Percentiles rank a stretch among this genome's conserved stretches.
These are phyloP conservation scores for Cyphomyrus plagiostoma DNA, from an alignment of 2,113 vertebrate genomes.

Conservation along the genomic window DNA sequence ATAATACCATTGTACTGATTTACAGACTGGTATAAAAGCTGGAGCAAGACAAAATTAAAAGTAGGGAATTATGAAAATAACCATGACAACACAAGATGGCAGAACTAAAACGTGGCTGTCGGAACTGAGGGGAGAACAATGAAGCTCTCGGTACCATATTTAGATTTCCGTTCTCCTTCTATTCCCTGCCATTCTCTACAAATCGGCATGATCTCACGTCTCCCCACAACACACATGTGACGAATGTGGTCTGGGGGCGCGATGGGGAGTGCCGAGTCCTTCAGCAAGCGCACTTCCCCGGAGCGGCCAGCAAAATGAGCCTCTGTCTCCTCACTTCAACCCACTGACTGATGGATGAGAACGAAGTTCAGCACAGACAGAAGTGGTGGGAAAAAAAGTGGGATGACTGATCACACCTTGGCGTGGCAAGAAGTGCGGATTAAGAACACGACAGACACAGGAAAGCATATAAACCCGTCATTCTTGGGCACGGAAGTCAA, in stretches of 20 bases:
- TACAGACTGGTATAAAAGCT: background rate
- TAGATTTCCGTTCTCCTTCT: background rate
- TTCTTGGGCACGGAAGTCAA: background rate
- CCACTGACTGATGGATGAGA: background rate
- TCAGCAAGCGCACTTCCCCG: background rate
- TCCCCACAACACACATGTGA: background rate
- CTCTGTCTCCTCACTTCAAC: background rate
- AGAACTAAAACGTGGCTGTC: background rate
- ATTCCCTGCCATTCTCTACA: background rate
- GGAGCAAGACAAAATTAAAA: background rate
- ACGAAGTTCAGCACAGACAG: background rate
- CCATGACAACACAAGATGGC: background rate
- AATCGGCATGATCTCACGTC: background rate
- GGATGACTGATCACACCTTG: background rate
- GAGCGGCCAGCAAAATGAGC: background rate
- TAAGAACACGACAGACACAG: background rate
- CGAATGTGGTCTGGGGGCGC: background rate
- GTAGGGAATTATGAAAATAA: background rate
- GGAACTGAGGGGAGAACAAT: background rate
- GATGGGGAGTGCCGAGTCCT: background rate
- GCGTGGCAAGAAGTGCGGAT: background rate
- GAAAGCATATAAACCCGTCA: background rate
- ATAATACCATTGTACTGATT: background rate
- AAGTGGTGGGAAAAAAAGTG: background rate
- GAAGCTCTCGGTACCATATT: background rate